Evolutionary conservation across 2,888 invertebrate species (phyloP), one percentile per base, ranked within the genome.

Genomic region (Mylabris sibirica): DNA sequence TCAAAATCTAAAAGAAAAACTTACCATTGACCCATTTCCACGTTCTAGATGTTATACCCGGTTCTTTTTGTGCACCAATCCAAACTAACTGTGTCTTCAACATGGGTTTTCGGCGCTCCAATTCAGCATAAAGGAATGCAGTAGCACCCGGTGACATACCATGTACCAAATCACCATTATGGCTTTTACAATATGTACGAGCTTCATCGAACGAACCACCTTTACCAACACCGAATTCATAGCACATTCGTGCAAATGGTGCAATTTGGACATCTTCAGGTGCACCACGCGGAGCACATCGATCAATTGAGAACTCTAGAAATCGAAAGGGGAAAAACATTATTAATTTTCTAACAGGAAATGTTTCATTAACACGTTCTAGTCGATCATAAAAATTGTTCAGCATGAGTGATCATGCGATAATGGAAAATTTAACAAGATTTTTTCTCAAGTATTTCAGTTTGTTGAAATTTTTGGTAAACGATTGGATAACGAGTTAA

Each of bases 21-120:
- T 88, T 85, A 94, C 95, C 95, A 82, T 95, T 91, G 34, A 95
- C 94, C 95, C 95, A 96, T 84, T 93, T 92, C 95, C 96, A 96
- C 0, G 92, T 93, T 72, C 93, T 89, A 0, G 93, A 91, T 0
- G 93, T 93, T 67, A 93, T 87, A 30, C 93, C 91, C 0, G 95
- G 94, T 78, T 96, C 96, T 78, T 95, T 94, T 79, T 93, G 93
- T 0, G 95, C 96, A 0, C 96, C 96, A 74, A 96, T 93, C 96
- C 96, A 96, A 2, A 96, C 94, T 69, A 96, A 86, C 80, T 95
- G 94, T 0, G 96, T 94, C 82, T 94, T 94, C 44, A 96, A 84
- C 70, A 90, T 91, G 0, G 91, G 87, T 81, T 94, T 95, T 63
- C 94, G 87, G 65, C 94, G 87, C 79, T 96, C 95, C 76, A 96